Conservation (phyloP, 2,888 invertebrate genomes). For the Sturmia bella region DNA sequence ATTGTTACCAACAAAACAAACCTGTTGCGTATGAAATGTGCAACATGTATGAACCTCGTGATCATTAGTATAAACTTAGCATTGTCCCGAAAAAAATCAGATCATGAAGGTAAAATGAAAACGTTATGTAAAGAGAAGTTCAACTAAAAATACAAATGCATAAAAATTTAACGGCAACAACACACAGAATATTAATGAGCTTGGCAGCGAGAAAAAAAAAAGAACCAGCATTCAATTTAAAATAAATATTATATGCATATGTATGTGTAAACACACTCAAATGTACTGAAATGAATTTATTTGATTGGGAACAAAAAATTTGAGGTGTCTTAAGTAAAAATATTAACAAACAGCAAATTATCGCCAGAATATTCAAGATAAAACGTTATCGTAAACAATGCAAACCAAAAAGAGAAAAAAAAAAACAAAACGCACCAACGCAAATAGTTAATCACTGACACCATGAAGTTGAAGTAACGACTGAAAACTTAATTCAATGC, state of each 20-base stretch:
- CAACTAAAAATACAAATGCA: slow-evolving; percentile 2
- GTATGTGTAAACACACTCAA: not conserved
- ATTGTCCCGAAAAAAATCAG: slow-evolving; percentile 47
- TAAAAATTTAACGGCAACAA: not conserved
- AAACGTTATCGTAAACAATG: not conserved
- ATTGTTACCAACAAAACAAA: slow-evolving; percentile 44
- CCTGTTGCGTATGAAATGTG: slow-evolving; percentile 71
- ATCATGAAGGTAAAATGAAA: slow-evolving; percentile 9
- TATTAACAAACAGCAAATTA: slow-evolving; percentile 3
- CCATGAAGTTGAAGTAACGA: not conserved
- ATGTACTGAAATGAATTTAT: slow-evolving; percentile 16
- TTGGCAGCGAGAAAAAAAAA: slow-evolving; percentile 8
- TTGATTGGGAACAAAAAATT: slow-evolving; percentile 23
- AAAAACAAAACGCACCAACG: not conserved
- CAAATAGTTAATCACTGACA: not conserved
- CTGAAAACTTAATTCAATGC: slow-evolving; percentile 3
- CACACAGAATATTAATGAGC: not conserved
- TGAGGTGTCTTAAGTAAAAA: slow-evolving; percentile 8
- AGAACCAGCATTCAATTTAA: slow-evolving; percentile 19
- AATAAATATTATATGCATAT: not conserved
- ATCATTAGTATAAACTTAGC: slow-evolving; percentile 44
- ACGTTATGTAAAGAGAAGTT: not conserved
- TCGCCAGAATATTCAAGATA: not conserved
- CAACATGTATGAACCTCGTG: slow-evolving; percentile 70
- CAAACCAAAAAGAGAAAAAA: not conserved